Evolutionary conservation across 2,888 invertebrate species (phyloP), one percentile per base, ranked within the genome.

Genomic region (Portevinia maculata): DNA sequence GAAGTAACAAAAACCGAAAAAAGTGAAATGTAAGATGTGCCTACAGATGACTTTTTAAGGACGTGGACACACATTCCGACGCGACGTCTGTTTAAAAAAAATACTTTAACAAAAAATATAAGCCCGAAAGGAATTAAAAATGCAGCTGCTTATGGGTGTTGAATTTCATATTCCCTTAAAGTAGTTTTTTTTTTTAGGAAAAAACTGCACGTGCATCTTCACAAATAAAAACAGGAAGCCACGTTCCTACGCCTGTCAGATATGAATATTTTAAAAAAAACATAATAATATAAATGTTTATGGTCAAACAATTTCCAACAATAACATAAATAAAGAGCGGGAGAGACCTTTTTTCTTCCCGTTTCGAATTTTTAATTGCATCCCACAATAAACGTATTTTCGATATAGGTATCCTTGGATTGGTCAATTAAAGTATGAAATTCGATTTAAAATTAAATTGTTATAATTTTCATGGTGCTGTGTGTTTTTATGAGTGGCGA

Each of bases 131-230:
- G 83, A 76, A 78, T 83, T 83, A 83, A 78, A 78, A 83, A 83
- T 78, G 73, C 83, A 83, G 83, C 83, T 83, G 83, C 83, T 50
- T 76, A 78, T 73, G 67, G 73, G 78, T 76, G 48, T 78, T 78
- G 65, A 64, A 71, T 78, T 71, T 78, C 83, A 71, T 55, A 75
- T 75, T 53, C 60, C 39, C 44, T 64, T 37, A 5, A 50, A 21
- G 17, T 37, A 13, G 5, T 41, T 32, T 24, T 19, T 67, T 9
- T 70, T 57, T 50, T 62, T 28, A 53, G 50, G 21, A 30, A 60
- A 32, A 59, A 75, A 64, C 65, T 71, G 76, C 81, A 81, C 81
- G 81, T 81, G 81, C 65, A 76, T 48, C 60, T 15, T 44, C 15
- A 30, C n/a, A 39, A 8, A 28, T 21, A 32, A 59, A 65, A 48